Evolutionary conservation across 2,113 vertebrate genomes (phyloP).

Genomic region (Poecilia latipinna): DNA sequence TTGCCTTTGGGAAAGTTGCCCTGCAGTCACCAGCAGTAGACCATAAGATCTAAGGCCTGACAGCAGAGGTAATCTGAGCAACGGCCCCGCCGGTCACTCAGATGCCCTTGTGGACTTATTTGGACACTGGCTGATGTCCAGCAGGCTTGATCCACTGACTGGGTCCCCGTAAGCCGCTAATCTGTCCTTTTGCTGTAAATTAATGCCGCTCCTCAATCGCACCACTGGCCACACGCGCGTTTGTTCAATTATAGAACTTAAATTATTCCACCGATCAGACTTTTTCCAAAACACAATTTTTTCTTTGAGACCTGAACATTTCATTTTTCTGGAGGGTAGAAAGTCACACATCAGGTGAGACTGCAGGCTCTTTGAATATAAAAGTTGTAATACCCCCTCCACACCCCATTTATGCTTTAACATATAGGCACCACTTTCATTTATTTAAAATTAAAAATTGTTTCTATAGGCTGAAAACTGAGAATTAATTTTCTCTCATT

Average conservation of each 20-base stretch:
- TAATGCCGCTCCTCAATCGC: constrained; percentile 52
- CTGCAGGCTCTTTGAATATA: too few species aligned
- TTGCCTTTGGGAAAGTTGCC: background rate
- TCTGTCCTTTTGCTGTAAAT: constrained; percentile 62
- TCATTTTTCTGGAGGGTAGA: too few species aligned
- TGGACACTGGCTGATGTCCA: constrained; percentile 73
- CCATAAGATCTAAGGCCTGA: background rate
- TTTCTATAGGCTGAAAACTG: background rate
- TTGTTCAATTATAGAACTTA: too few species aligned
- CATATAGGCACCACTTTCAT: too few species aligned
- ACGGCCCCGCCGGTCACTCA: constrained; percentile 66
- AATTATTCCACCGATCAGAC: too few species aligned
- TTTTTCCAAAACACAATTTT: too few species aligned
- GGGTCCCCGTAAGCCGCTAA: constrained; percentile 60
- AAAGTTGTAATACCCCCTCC: too few species aligned
- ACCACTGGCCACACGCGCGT: background rate
- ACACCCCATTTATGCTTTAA: too few species aligned
- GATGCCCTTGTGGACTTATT: constrained; percentile 76
- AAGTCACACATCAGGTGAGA: too few species aligned
- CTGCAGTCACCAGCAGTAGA: background rate
- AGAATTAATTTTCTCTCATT: too few species aligned
- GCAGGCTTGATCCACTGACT: constrained; percentile 54
- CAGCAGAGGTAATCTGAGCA: constrained; percentile 28
- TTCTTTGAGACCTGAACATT: too few species aligned
- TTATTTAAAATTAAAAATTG: background rate